Base-by-base conservation (phyloP, 2,113 vertebrate genomes). In the Arenaria interpres region DNA sequence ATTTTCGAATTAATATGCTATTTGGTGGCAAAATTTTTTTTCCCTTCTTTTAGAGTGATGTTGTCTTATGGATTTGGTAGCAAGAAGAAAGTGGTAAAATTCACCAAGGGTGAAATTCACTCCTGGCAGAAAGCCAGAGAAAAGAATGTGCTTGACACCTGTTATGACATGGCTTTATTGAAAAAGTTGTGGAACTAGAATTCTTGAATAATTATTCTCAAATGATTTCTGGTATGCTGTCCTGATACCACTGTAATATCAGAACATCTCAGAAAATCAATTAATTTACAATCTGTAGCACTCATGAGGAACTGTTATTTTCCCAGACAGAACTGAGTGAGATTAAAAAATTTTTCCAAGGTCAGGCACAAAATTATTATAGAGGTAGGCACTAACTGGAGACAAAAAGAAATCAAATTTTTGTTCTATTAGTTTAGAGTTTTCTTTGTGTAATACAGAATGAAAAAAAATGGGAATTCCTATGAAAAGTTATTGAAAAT, bases 281-380 rank as follows among this genome's bases (percentile, higher is more conserved):
- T 97, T 94, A 96, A 95, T 90, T 94, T 93, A 51, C 43, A 74
- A 39, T 86, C 51, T 83, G 20, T 74, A 92, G 46, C 35, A 71
- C 83, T 93, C 9, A 1, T 3, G 24, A 94, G 79, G 64, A 96
- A 28, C 33, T 56, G 50, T n/a, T 96, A 51, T 86, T 96, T 93
- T 95, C 90, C 79, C 57, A 78, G 64, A 39, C 43, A 90, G 82
- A 93, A 77, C 43, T 75, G 41, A 43, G 51, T 84, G n/a, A 96
- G 90, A 96, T 90, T 95, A 84, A 94, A 94, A 96, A 63, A 73
- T 92, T 92, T 93, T 90, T 83, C 72, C 85, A 92, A 94, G 83
- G 88, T 95, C 64, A 37, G 62, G 15, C 13, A 14, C 19, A 64
- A 92, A 75, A 72, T 93, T 88, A 37, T 21, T 45, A 24, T 43